Conservation (phyloP, 2,797 vertebrate species). For the Zalophus californianus region DNA sequence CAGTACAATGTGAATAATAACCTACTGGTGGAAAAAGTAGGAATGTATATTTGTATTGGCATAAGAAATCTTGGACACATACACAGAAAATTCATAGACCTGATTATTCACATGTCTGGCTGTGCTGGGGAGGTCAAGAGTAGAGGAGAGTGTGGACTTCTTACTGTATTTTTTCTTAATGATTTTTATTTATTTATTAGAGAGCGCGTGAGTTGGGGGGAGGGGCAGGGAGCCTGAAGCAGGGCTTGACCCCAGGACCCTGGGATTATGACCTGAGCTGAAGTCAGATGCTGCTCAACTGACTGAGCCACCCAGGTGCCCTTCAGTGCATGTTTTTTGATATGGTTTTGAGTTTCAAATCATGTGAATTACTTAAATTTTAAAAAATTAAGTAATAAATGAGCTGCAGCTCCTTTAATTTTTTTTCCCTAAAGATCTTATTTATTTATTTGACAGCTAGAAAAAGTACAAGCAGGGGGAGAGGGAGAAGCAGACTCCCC, state of each 20-base stretch:
- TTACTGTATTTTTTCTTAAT: neutral
- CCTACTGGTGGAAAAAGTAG: neutral
- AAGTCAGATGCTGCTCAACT: neutral
- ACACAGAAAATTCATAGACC: neutral
- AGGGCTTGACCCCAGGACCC: no score
- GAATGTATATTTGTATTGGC: neutral
- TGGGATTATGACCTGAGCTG: neutral
- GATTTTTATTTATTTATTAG: neutral
- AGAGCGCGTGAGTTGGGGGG: no score
- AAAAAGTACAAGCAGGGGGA: no score
- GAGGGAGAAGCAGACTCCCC: no score
- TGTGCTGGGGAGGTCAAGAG: accelerated
- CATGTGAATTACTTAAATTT: neutral
- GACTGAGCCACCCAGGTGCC: neutral
- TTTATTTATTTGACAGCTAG: no score
- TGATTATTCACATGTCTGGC: neutral
- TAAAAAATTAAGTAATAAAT: neutral
- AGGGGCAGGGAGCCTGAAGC: no score
- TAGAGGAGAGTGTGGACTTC: neutral
- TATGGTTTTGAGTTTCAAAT: neutral
- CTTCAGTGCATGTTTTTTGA: neutral
- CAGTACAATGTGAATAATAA: neutral
- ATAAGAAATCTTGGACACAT: neutral
- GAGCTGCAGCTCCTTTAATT: neutral
- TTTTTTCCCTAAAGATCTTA: no score